Conservation (phyloP, 2,797 vertebrate species). For the Gallinago nigripennis region DNA sequence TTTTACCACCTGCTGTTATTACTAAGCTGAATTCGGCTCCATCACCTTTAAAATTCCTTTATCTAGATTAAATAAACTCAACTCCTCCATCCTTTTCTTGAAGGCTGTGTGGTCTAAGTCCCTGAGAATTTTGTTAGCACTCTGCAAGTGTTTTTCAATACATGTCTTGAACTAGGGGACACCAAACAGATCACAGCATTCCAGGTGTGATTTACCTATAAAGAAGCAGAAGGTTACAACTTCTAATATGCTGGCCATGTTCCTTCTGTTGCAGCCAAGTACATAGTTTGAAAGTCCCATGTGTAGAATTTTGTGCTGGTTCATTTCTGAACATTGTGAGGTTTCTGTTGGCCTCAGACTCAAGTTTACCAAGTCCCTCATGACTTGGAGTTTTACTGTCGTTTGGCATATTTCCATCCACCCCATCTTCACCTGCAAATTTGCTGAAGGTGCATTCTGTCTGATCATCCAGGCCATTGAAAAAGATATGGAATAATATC, state of each 20-base stretch:
- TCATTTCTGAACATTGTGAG: background rate
- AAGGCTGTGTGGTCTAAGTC: background rate
- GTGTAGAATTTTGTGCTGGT: background rate
- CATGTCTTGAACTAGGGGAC: background rate
- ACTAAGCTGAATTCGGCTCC: background rate
- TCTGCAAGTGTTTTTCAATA: background rate
- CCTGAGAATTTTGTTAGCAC: background rate
- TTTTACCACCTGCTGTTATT: background rate
- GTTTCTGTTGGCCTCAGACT: background rate
- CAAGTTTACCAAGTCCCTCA: background rate
- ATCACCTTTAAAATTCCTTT: background rate
- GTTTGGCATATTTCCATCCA: background rate
- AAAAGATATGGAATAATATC: background rate
- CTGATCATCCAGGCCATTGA: conserved; percentile 4
- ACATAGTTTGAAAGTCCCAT: background rate
- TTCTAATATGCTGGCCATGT: background rate
- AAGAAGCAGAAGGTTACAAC: background rate
- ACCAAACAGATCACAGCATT: background rate
- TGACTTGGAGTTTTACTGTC: background rate
- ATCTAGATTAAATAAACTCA: background rate
- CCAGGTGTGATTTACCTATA: background rate
- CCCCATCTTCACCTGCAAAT: conserved; percentile 10
- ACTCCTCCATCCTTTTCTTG: background rate
- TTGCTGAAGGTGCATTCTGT: conserved; percentile 33
- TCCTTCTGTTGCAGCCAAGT: background rate